Conservation (phyloP, 2,888 invertebrate species). For the Smittia aterrima region DNA sequence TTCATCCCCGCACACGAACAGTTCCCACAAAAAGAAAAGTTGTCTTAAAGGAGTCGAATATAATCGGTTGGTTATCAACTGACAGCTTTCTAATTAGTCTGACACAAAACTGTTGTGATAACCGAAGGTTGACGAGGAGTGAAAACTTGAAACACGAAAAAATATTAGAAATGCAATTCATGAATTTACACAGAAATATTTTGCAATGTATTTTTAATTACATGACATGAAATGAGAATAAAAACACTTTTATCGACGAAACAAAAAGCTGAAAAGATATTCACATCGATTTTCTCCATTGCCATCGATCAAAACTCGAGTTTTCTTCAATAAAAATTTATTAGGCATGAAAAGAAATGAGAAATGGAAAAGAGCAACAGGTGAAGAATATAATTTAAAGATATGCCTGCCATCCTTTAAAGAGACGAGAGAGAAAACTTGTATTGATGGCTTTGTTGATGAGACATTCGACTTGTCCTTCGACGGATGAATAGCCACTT, state of each 20-base stretch:
- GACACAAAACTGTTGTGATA: not conserved
- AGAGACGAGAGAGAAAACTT: conserved; percentile 75
- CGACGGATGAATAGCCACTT: conserved; percentile 60
- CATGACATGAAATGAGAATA: not conserved
- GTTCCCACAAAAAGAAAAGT: conserved; percentile 59
- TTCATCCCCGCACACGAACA: conserved; percentile 65
- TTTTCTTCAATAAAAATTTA: too few relatives aligned
- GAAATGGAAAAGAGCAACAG: too few relatives aligned
- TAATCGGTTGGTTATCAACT: too few relatives aligned
- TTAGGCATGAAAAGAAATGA: too few relatives aligned
- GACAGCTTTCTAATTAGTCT: too few relatives aligned
- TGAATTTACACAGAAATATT: conserved; percentile 2
- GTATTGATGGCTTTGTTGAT: conserved; percentile 81
- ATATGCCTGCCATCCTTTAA: conserved; percentile 88
- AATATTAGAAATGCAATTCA: not conserved
- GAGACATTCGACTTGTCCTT: conserved; percentile 77
- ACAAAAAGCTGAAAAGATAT: too few relatives aligned
- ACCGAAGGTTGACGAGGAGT: conserved; percentile 3
- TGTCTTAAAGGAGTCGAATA: not conserved
- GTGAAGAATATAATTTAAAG: conserved; percentile 64
- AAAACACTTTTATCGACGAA: not conserved
- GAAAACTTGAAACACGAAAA: not conserved
- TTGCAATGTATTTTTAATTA: not conserved
- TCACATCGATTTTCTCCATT: too few relatives aligned
- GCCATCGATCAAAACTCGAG: too few relatives aligned